These are phyloP conservation scores for Pitangus sulphuratus DNA, from an alignment of 2,797 vertebrate genomes.

Conservation along the genomic window DNA sequence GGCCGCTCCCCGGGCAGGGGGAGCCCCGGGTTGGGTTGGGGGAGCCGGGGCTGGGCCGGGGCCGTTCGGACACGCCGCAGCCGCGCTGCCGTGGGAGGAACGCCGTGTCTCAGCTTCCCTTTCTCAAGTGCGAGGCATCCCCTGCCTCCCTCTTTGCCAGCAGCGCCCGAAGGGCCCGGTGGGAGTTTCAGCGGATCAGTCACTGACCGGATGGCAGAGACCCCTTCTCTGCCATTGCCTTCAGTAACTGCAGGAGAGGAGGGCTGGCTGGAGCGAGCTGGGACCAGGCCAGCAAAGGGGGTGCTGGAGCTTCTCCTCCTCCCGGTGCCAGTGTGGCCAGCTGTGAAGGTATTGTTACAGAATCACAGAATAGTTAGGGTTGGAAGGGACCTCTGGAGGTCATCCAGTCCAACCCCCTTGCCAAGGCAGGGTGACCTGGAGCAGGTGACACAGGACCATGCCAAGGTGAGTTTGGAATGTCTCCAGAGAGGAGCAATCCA, in stretches of 20 bases:
- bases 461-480: neutral
- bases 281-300: fast-evolving
- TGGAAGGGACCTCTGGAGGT: neutral
- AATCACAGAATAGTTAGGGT: neutral
- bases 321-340: fast-evolving
- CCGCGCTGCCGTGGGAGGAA: fast-evolving
- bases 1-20: no score
- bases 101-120: fast-evolving
- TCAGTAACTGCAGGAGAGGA: neutral
- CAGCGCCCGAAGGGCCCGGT: neutral
- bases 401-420: neutral
- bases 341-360: no score
- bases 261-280: neutral
- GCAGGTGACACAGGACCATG: fast-evolving
- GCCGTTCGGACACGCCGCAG: fast-evolving
- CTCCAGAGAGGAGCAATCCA: no score
- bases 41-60: fast-evolving
- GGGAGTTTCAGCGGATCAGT: fast-evolving
- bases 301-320: neutral
- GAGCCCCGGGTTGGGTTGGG: neutral
- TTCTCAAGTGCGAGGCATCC: fast-evolving
- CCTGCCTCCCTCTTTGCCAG: fast-evolving
- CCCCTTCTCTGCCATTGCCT: neutral
- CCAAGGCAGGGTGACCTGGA: neutral
- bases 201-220: fast-evolving